These are phyloP conservation scores for Zophobas atratus DNA, from an alignment of 1,140 invertebrate species.

Conservation along the genomic window DNA sequence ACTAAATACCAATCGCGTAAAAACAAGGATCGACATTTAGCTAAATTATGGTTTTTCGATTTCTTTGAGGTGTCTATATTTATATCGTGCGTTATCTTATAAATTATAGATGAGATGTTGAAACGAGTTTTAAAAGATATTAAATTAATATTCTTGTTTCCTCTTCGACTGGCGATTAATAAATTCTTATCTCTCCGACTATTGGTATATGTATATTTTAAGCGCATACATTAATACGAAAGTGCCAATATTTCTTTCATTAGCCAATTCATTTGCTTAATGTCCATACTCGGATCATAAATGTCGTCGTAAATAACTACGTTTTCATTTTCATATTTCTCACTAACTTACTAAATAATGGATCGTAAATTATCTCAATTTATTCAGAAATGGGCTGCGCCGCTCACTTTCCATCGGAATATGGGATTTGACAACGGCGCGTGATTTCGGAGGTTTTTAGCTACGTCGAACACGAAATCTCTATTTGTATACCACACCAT, in stretches of 20 bases:
- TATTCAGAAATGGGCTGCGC: constrained; percentile 2
- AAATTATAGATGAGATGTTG: constrained; percentile 52
- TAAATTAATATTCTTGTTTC: constrained; percentile 57
- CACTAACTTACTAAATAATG: constrained; percentile 33
- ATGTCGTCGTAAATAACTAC: constrained; percentile 36
- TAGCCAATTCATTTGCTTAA: constrained; percentile 43
- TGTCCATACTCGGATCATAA: constrained; percentile 41
- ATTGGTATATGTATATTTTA: constrained; percentile 51
- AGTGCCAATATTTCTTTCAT: constrained; percentile 52
- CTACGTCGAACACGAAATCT: too few species aligned
- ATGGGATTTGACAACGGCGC: neutral
- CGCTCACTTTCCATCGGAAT: constrained; percentile 7
- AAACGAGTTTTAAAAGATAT: constrained; percentile 54
- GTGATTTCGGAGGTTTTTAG: neutral
- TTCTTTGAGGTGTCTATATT: constrained; percentile 40
- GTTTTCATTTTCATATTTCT: constrained; percentile 39
- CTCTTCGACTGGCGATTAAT: constrained; percentile 52
- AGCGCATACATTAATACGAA: constrained; percentile 47
- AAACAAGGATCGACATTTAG: constrained; percentile 37
- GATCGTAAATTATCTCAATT: constrained; percentile 32
- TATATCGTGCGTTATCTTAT: constrained; percentile 43
- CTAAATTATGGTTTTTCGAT: constrained; percentile 43
- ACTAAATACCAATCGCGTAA: constrained; percentile 15
- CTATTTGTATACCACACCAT: too few species aligned
- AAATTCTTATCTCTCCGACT: constrained; percentile 50